These are phyloP conservation scores for Chroicocephalus ridibundus DNA, from an alignment of 2,113 vertebrate genomes.

Conservation along the genomic window DNA sequence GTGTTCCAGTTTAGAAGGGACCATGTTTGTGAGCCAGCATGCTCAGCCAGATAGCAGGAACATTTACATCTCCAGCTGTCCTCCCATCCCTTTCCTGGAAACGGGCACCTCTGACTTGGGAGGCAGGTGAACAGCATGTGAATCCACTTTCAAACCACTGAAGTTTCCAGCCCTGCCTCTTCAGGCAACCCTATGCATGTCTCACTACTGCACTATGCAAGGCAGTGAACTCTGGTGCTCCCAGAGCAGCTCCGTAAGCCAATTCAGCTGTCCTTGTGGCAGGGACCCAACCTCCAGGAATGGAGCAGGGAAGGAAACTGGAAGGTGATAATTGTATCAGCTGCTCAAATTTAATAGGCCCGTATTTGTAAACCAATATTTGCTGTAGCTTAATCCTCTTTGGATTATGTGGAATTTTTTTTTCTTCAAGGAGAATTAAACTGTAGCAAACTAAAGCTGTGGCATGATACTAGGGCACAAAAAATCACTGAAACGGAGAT, in stretches of 20 bases:
- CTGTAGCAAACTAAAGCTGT: not conserved
- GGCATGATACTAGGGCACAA: not conserved
- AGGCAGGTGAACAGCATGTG: not conserved
- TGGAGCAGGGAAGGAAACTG: not conserved
- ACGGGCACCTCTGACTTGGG: not conserved
- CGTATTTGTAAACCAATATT: not conserved
- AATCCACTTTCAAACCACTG: not conserved
- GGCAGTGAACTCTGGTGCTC: not conserved
- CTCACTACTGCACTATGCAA: not conserved
- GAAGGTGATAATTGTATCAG: not conserved
- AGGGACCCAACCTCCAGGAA: not conserved
- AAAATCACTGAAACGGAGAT: not conserved
- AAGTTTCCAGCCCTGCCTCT: not conserved
- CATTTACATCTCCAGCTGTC: not conserved
- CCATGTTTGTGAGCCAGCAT: not conserved
- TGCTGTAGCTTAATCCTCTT: not conserved
- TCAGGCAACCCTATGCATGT: fast-evolving
- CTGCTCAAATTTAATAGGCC: not conserved
- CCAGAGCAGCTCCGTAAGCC: not conserved
- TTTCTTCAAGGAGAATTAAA: not conserved
- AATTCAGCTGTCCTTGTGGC: not conserved
- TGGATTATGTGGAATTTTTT: not conserved
- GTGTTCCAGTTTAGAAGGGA: not conserved
- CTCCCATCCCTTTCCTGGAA: not conserved
- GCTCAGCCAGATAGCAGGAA: not conserved